Evolutionary conservation across 2,888 invertebrate genomes (phyloP), one percentile per base, ranked within the genome.

Genomic region (Chelonus formosanus): DNA sequence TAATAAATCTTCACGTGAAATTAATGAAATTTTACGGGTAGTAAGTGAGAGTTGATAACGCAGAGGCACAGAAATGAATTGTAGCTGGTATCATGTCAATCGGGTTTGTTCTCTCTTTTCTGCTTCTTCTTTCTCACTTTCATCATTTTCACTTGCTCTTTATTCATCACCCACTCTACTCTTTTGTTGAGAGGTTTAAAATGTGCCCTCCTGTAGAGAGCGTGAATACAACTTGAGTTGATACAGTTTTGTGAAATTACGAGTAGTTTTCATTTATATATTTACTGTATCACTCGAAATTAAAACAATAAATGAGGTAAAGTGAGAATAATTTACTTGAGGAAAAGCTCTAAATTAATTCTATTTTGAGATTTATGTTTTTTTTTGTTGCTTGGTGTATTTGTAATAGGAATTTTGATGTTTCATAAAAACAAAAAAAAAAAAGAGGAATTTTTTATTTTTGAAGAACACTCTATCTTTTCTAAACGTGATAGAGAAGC

Each of bases 31-130:
- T 56, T 59, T 57, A 59, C 45, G 61, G 56, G 54, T 55, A 61
- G 58, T 58, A 47, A 48, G 48, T 47, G 35, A 10, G 48, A 58
- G 48, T 58, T 58, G 58, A 58, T 58, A 58, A 40, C 40, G 43
- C 20, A 36, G 53, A 58, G 40, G 32, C 10, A 45, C 47, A 63
- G 47, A 53, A 63, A 69, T 60, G 63, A 44, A 62, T 61, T 57
- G 64, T 54, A 31, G 53, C 43, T 48, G 54, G 62, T 71, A 69
- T 71, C 69, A 65, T 67, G 71, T 70, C 68, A 71, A 71, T 71
- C 68, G 67, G 61, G 40, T 45, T 36, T 52, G 35, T 53, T 52
- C 8, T 34, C 35, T 58, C 47, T 58, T 31, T 34, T 56, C 8
- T 34, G 6, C 43, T 34, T 44, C 44, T 56, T 47, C 35, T 48